Evolutionary conservation across 2,113 vertebrate species (phyloP), one percentile per base, ranked within the genome.

Genomic region (Clarias gariepinus): DNA sequence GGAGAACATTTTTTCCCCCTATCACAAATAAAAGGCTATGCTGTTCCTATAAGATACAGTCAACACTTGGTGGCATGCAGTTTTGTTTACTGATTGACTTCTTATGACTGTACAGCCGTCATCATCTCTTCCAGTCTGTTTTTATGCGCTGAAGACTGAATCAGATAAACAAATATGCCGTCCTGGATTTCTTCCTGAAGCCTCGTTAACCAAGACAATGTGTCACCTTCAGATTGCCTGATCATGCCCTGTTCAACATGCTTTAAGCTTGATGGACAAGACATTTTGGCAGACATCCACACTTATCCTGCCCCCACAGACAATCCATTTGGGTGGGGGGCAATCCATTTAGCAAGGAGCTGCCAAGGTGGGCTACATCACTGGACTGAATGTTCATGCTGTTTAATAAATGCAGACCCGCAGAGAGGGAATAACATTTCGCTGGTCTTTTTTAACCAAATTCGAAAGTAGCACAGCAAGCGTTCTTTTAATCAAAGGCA

Each of bases 41-140:
- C 1, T 55, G 52, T 55, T 77, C 0, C 47, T 28, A 78, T 5
- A 53, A 25, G 73, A 55, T 18, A 77, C 9, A 55, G 3, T 78
- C 53, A 57, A 55, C 53, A 57, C 28, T 19, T 55, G 74, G 25
- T 28, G 30, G 76, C 76, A 28, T 55, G 28, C 8, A 18, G 21
- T 52, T 57, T 79, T 76, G 41, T 25, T n/a, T 30, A 28, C 23
- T 57, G 15, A 57, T 7, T 18, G n/a, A 30, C 52, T 2, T 78
- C 16, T 77, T 52, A 18, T 18, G 52, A 55, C 25, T 30, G 16
- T 19, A 30, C n/a, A 30, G 76, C n/a, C 30, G 53, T 19, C 7
- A 19, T 78, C 52, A 58, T 79, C 76, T 79, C n/a, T 79, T 79
- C 41, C 53, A 55, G 76, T 57, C 52, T 79, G 52, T 57, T 19